A percentile compares a stretch with the other conserved stretches of the same genome.
phyloP scores from a whole-genome alignment of 2,113 vertebrate genomes.

The Phaetusa simplex region DNA sequence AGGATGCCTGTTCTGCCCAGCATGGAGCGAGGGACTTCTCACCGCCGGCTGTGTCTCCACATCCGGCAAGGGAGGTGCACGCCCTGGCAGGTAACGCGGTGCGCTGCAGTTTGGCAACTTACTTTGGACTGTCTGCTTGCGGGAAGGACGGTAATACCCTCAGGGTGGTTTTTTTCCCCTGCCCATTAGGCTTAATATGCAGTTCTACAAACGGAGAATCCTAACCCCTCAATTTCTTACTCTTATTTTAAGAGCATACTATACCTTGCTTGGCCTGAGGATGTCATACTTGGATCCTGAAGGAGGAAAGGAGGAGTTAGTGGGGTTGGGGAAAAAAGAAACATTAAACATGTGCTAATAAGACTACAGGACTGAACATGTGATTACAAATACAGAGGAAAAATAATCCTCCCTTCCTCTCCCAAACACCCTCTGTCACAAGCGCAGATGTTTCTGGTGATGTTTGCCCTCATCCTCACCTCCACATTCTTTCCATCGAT shows the following conservation, averaged over 20 bases:
- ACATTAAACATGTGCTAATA: neutral
- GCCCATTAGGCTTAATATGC: neutral
- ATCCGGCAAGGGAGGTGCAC: neutral
- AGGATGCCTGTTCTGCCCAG: neutral
- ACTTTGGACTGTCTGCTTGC: neutral
- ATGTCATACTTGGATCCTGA: conserved; percentile 61
- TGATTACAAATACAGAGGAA: neutral
- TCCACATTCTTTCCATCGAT: neutral
- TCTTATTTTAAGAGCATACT: neutral
- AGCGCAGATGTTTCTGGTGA: neutral
- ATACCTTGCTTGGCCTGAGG: conserved; percentile 76
- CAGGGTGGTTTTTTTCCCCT: fast-evolving
- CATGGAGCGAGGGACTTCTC: fast-evolving
- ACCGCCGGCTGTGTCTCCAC: neutral
- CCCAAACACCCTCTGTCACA: neutral
- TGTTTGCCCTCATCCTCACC: neutral
- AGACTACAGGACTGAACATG: neutral
- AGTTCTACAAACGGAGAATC: neutral
- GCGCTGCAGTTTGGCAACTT: neutral
- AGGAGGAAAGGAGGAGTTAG: conserved; percentile 47
- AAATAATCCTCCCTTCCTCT: neutral
- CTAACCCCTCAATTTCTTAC: neutral
- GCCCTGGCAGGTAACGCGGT: neutral
- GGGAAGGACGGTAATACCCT: neutral
- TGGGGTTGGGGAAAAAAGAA: neutral